These are phyloP conservation scores for Martes martes DNA, from an alignment of 2,113 vertebrate species.

Conservation along the genomic window DNA sequence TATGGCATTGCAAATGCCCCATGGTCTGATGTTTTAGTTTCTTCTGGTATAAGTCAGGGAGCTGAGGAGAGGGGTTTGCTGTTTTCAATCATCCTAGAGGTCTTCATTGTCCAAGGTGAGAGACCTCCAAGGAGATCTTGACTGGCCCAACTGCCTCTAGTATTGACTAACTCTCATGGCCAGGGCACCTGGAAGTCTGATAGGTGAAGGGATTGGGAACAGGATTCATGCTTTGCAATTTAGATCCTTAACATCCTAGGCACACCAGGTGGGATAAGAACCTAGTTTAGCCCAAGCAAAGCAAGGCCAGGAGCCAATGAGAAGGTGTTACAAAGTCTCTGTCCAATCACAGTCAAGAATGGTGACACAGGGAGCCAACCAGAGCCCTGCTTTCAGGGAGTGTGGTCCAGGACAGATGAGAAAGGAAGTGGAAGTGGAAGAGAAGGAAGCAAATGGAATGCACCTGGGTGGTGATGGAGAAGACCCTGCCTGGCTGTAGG, in stretches of 20 bases:
- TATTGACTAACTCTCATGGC: background rate
- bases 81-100: background rate
- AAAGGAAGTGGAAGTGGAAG: background rate
- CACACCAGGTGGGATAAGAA: background rate
- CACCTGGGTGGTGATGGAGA: background rate
- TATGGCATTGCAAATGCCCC: no score
- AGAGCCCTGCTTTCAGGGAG: background rate
- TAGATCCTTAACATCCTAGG: no score
- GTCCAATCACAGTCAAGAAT: background rate
- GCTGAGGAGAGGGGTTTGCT: background rate
- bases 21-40: background rate
- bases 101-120: background rate
- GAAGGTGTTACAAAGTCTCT: background rate
- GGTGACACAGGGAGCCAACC: background rate
- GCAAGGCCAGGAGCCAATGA: background rate
- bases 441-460: background rate
- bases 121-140: background rate
- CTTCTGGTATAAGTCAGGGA: background rate
- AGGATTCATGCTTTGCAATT: background rate
- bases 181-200: background rate
- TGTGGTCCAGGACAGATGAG: background rate
- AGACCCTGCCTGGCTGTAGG: accelerated
- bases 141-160: background rate
- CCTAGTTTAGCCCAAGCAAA: background rate
- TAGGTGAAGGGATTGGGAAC: background rate